phyloP scores from a whole-genome alignment of 2,113 vertebrate species.

The Rafetus swinhoei region DNA sequence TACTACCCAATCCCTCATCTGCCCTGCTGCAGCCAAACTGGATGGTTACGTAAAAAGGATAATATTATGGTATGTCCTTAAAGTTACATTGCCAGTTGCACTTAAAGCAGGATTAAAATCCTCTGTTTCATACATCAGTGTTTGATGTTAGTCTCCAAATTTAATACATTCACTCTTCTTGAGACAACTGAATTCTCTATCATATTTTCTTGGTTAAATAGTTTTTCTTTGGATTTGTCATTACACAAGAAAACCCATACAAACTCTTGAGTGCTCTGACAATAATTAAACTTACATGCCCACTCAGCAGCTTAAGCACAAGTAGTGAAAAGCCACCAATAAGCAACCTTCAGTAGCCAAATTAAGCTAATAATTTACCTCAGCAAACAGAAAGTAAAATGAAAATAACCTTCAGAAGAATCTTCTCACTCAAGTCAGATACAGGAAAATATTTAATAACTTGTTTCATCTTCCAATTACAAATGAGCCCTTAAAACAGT shows the following conservation, averaged over 20 bases:
- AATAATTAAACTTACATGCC: neutral
- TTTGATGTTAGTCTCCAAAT: neutral
- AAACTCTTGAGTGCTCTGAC: neutral
- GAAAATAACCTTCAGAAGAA: neutral
- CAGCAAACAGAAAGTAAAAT: neutral
- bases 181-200: neutral
- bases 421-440: neutral
- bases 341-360: neutral
- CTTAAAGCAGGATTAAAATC: neutral
- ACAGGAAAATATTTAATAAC: constrained; percentile 4
- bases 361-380: constrained; percentile 34
- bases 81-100: neutral
- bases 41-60: neutral
- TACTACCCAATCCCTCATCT: neutral
- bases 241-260: neutral
- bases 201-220: neutral
- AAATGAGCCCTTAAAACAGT: neutral
- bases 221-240: neutral
- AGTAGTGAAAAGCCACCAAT: neutral
- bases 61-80: neutral
- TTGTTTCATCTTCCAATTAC: neutral
- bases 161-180: neutral
- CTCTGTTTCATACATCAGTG: neutral
- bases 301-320: neutral
- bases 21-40: neutral